Evolutionary conservation across 2,888 invertebrate species (phyloP).

Genomic region (Ennomos fuscantarius): DNA sequence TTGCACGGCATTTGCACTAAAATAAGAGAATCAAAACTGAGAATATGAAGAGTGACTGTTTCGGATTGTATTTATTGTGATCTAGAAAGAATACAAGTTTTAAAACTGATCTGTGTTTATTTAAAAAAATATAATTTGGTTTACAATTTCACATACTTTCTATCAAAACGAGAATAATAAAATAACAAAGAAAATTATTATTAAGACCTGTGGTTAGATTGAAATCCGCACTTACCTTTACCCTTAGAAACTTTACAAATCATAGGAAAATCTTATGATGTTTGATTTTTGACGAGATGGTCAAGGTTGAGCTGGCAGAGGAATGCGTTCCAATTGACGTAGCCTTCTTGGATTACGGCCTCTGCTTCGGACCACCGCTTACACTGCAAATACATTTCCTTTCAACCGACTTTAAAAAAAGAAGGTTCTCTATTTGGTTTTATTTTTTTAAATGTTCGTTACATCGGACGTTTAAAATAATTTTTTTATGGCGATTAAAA

Average conservation of each 20-base stretch:
- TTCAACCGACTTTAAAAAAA: too few relatives aligned
- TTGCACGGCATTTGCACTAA: not conserved
- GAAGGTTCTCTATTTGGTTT: too few relatives aligned
- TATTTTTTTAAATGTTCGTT: too few relatives aligned
- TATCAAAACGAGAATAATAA: too few relatives aligned
- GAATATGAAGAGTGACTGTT: constrained; percentile 45
- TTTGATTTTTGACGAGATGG: constrained; percentile 72
- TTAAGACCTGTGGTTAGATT: too few relatives aligned
- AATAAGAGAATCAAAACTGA: constrained; percentile 43
- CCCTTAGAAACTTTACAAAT: too few relatives aligned
- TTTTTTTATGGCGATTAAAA: too few relatives aligned
- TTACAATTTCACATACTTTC: not conserved
- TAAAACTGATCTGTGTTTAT: constrained; percentile 30
- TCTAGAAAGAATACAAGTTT: constrained; percentile 45
- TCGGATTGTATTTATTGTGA: constrained; percentile 69
- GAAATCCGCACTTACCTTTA: too few relatives aligned
- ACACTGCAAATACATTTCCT: constrained; percentile 59
- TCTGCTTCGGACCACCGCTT: constrained; percentile 71
- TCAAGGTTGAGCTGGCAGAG: constrained; percentile 77
- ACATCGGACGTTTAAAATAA: too few relatives aligned
- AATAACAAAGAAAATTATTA: too few relatives aligned
- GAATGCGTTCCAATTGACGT: constrained; percentile 78
- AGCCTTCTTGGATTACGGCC: constrained; percentile 63
- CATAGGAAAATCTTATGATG: constrained; percentile 15
- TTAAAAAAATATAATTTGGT: constrained; percentile 18